Percentiles rank a stretch among this genome's conserved stretches.
Evolutionary conservation across 2,888 invertebrate genomes (phyloP).

Genomic region (Perdita meconis): DNA sequence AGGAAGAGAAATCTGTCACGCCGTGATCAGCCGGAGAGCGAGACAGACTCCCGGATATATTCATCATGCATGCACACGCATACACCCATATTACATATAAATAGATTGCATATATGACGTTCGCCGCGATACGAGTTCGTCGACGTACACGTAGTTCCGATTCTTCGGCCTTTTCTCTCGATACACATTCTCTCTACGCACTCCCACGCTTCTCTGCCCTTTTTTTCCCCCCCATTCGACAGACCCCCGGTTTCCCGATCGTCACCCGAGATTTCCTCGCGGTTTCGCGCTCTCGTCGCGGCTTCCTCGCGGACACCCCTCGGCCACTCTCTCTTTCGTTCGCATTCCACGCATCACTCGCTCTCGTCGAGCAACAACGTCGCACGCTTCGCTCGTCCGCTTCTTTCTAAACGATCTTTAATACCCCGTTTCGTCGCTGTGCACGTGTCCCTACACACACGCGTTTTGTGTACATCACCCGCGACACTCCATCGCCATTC

Average conservation of each 20-base stretch:
- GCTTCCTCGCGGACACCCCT: conserved; percentile 30
- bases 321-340: conserved; percentile 71
- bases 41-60: conserved; percentile 61
- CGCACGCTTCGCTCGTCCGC: conserved; percentile 47
- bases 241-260: background rate
- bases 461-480: conserved; percentile 12
- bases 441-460: conserved; percentile 45
- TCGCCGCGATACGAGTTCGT: conserved; percentile 41
- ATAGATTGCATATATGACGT: conserved; percentile 50
- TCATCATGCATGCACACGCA: conserved; percentile 64
- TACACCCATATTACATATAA: conserved; percentile 55
- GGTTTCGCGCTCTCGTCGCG: background rate
- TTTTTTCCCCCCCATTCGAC: background rate
- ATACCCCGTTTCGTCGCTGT: conserved; percentile 23
- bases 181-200: background rate
- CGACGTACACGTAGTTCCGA: conserved; percentile 50
- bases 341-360: conserved; percentile 60
- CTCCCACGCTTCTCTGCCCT: background rate
- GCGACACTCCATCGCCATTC: conserved; percentile 18
- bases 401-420: conserved; percentile 43
- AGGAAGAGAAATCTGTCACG: conserved; percentile 56
- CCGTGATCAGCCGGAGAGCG: conserved; percentile 60
- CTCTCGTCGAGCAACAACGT: conserved; percentile 43
- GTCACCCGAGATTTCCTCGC: conserved; percentile 34
- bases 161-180: conserved; percentile 20